Evolutionary conservation across 2,797 vertebrate genomes (phyloP).

Genomic region (Lemur catta): DNA sequence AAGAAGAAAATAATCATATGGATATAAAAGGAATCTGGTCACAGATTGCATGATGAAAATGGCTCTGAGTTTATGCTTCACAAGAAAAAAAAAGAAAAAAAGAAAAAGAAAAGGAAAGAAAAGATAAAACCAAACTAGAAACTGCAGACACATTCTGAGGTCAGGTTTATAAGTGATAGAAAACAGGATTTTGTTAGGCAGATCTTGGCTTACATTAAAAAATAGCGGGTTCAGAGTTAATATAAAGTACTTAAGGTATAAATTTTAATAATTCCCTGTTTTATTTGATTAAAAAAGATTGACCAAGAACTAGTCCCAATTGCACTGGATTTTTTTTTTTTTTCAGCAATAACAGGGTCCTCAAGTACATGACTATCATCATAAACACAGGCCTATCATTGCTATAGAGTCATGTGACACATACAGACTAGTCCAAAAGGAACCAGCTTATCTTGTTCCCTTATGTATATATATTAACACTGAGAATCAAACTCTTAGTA

Average conservation of each 20-base stretch:
- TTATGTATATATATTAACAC: background rate
- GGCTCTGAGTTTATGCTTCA: background rate
- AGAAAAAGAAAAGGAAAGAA: background rate
- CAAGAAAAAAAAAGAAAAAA: background rate
- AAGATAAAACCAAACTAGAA: background rate
- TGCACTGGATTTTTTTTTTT: background rate
- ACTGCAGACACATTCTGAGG: background rate
- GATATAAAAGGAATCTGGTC: background rate
- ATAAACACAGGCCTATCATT: accelerated
- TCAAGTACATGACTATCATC: background rate
- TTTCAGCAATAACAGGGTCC: background rate
- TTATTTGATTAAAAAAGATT: background rate
- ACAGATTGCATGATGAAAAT: background rate
- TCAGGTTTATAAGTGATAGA: background rate
- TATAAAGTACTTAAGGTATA: background rate
- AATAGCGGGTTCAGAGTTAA: background rate
- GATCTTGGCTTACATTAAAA: background rate
- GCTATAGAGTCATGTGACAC: accelerated
- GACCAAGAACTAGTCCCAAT: background rate
- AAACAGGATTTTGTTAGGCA: background rate
- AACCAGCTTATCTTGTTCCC: background rate
- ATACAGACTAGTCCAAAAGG: background rate
- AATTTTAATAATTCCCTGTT: background rate
- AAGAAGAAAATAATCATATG: background rate
- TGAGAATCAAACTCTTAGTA: background rate